phyloP scores from a whole-genome alignment of 2,888 invertebrate genomes.

The Rhaphigaster nebulosa region DNA sequence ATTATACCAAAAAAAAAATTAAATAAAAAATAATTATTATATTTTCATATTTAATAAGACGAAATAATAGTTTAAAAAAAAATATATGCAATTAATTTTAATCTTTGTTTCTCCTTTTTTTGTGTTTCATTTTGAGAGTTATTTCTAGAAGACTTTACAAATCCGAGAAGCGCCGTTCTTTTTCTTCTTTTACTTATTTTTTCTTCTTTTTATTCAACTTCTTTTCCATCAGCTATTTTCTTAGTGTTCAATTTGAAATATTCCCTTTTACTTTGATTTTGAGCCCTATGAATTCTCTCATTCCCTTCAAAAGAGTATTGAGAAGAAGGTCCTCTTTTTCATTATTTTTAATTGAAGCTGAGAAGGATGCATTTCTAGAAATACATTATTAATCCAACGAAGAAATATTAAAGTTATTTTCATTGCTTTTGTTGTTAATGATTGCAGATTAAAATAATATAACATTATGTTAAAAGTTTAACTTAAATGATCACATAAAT shows the following conservation, averaged over 20 bases:
- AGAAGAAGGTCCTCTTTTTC: background rate
- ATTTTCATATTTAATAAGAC: too few species aligned
- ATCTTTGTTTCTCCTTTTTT: background rate
- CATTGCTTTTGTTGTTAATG: too few species aligned
- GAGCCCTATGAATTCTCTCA: background rate
- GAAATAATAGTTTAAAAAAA: too few species aligned
- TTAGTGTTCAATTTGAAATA: conserved; percentile 27
- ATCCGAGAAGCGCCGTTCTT: background rate
- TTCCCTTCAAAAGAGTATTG: background rate
- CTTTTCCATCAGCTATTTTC: background rate
- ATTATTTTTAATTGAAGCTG: background rate
- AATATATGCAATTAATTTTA: background rate
- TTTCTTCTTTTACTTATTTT: background rate
- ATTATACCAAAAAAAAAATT: too few species aligned
- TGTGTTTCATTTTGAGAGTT: background rate
- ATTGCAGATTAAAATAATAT: too few species aligned
- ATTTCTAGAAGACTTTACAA: background rate
- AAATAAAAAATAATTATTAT: background rate
- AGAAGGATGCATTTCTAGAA: background rate
- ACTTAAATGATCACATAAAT: too few species aligned
- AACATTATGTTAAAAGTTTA: too few species aligned
- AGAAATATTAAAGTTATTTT: too few species aligned
- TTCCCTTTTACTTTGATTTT: background rate
- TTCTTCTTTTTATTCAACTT: background rate
- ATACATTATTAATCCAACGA: background rate